Conservation (phyloP, 2,888 invertebrate species). For the Ichneumon xanthorius region DNA sequence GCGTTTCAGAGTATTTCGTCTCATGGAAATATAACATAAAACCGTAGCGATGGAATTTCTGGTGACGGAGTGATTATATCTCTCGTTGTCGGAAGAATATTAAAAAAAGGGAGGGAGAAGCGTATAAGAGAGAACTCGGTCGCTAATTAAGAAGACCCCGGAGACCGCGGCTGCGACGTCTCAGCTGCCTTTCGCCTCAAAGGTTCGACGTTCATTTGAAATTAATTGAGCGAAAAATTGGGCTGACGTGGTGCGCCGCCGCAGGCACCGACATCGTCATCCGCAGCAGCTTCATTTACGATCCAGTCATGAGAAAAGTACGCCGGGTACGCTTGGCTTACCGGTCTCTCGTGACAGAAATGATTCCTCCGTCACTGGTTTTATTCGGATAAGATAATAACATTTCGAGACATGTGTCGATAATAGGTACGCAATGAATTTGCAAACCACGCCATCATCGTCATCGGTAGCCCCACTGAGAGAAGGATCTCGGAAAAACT, state of each 20-base stretch:
- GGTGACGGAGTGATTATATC: slow-evolving; percentile 44
- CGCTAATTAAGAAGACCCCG: slow-evolving; percentile 58
- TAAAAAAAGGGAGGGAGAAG: background rate
- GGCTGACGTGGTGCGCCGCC: slow-evolving; percentile 31
- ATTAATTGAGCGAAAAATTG: slow-evolving; percentile 65
- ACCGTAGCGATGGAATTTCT: slow-evolving; percentile 22
- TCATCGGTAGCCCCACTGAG: background rate
- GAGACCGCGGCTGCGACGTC: slow-evolving; percentile 6
- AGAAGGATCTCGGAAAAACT: no score
- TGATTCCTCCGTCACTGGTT: background rate
- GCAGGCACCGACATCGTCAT: slow-evolving; percentile 19
- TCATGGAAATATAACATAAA: slow-evolving; percentile 23
- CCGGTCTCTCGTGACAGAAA: background rate
- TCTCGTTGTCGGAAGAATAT: background rate
- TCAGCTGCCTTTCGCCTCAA: slow-evolving; percentile 30
- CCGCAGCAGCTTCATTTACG: slow-evolving; percentile 19
- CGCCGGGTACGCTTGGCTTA: background rate
- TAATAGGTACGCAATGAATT: background rate
- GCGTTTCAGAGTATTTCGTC: background rate
- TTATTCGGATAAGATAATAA: slow-evolving; percentile 5
- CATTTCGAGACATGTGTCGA: background rate
- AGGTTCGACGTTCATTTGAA: slow-evolving; percentile 59
- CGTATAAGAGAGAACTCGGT: slow-evolving; percentile 18
- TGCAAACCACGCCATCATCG: background rate
- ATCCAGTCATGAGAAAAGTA: slow-evolving; percentile 1